These are phyloP conservation scores for Meandrina meandrites DNA, from an alignment of 92 coral and sea anemone species.

Conservation along the genomic window DNA sequence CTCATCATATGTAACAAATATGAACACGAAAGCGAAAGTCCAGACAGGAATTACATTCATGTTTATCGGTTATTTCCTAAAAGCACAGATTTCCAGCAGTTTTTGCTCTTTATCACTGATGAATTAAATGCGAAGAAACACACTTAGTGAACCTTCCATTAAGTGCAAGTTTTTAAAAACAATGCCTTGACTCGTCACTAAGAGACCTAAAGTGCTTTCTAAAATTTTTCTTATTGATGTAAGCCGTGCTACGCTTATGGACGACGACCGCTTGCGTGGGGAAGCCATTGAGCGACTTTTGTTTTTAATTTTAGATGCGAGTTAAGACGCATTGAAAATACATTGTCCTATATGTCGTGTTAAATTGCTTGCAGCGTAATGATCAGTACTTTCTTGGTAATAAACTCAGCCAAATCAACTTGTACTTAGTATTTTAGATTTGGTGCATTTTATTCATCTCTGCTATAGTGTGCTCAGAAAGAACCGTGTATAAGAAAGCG, in stretches of 20 bases:
- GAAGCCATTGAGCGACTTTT: neutral
- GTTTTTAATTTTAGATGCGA: neutral
- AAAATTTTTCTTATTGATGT: neutral
- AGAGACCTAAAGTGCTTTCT: conserved; percentile 1
- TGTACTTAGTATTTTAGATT: neutral
- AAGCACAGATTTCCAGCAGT: neutral
- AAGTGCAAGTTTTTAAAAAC: conserved; percentile 16
- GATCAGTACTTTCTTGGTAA: neutral
- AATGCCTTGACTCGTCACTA: conserved; percentile 15
- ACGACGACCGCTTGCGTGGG: neutral
- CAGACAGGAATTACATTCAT: neutral
- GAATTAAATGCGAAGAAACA: neutral
- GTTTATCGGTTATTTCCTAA: neutral
- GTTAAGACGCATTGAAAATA: neutral
- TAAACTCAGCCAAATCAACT: neutral
- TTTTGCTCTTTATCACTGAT: neutral
- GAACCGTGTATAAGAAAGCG: neutral
- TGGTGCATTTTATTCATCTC: neutral
- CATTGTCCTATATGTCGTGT: neutral
- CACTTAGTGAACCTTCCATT: conserved; percentile 27
- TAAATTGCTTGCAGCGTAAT: neutral
- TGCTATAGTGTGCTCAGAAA: neutral
- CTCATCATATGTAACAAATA: neutral
- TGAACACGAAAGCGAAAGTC: neutral
- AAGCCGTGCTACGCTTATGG: neutral